Evolutionary conservation across 2,888 invertebrate genomes (phyloP).

Genomic region (Cephonodes hylas): DNA sequence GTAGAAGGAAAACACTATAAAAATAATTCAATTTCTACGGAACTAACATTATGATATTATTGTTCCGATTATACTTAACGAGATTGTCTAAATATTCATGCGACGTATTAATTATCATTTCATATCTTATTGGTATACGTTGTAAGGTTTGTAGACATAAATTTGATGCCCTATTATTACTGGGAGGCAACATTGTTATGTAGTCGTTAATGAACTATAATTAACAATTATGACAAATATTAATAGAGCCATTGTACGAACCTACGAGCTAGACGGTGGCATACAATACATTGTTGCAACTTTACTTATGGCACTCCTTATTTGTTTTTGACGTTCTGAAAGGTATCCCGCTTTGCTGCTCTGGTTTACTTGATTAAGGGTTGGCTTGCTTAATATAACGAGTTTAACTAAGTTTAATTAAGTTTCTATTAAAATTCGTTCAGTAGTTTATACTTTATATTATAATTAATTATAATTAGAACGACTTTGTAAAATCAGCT

Average conservation of each 20-base stretch:
- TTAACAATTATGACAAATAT: conserved; percentile 9
- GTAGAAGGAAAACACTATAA: too few relatives aligned
- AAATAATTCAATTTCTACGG: too few relatives aligned
- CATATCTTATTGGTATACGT: too few relatives aligned
- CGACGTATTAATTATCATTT: too few relatives aligned
- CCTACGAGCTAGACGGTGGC: neutral
- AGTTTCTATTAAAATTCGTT: too few relatives aligned
- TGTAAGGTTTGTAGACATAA: too few relatives aligned
- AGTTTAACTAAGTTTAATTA: neutral
- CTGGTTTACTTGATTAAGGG: neutral
- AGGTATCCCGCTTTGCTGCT: neutral
- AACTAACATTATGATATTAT: too few relatives aligned
- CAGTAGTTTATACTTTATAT: too few relatives aligned
- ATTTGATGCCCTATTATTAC: neutral
- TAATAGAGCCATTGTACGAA: neutral
- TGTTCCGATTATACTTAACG: too few relatives aligned
- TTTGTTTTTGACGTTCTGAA: neutral
- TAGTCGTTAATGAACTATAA: neutral
- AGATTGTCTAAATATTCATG: too few relatives aligned
- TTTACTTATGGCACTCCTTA: neutral
- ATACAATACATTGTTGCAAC: neutral
- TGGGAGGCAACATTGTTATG: neutral
- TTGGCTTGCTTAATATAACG: neutral
- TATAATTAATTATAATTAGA: too few relatives aligned
- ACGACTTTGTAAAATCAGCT: too few relatives aligned